Evolutionary conservation across 1,140 invertebrate species (phyloP).

Genomic region (Drosophila mauritiana): DNA sequence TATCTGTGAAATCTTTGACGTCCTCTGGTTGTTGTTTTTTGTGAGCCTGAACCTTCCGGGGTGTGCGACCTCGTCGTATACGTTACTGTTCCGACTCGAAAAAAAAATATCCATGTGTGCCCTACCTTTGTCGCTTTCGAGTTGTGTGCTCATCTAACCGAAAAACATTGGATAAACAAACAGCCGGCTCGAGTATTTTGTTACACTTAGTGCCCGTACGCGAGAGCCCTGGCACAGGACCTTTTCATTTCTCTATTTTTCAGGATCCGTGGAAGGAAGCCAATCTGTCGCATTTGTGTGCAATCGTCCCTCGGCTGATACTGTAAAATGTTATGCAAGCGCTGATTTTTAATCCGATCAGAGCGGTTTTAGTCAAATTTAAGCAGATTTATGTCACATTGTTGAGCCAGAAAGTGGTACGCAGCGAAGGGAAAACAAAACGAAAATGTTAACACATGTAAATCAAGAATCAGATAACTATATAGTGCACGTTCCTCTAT

Average conservation of each 20-base stretch:
- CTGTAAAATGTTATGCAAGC: conserved; percentile 73
- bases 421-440: conserved; percentile 22
- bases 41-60: conserved; percentile 15
- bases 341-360: conserved; percentile 82
- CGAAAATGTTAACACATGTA: conserved; percentile 80
- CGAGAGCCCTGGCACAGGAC: conserved; percentile 10
- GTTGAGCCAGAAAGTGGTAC: conserved; percentile 57
- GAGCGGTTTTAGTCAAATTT: conserved; percentile 84
- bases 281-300: conserved; percentile 76
- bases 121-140: conserved; percentile 66
- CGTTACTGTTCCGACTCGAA: conserved; percentile 37
- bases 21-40: conserved; percentile 50
- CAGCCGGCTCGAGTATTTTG: conserved; percentile 78
- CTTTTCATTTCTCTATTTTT: conserved; percentile 47
- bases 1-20: conserved; percentile 83
- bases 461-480: conserved; percentile 71
- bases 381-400: conserved; percentile 84
- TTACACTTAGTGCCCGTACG: conserved; percentile 56
- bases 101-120: conserved; percentile 19
- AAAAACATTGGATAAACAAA: conserved; percentile 85
- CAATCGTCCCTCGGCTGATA: conserved; percentile 43
- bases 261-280: conserved; percentile 24
- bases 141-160: conserved; percentile 84
- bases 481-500: conserved; percentile 32
- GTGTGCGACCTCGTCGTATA: conserved; percentile 44